phyloP scores from a whole-genome alignment of 1,140 invertebrate species.

The Chelonus insularis region DNA sequence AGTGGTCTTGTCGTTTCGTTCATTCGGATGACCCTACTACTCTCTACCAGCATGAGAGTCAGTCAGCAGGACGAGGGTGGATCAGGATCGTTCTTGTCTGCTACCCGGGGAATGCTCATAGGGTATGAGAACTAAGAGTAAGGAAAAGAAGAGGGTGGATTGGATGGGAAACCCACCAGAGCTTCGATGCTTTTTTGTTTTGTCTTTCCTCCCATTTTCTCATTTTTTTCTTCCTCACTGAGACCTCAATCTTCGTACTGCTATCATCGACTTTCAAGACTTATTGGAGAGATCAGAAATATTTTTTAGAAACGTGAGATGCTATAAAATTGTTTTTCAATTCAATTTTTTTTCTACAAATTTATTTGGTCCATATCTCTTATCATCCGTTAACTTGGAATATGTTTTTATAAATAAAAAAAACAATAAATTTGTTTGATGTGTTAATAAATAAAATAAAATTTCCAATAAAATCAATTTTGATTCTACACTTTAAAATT shows the following conservation, averaged over 20 bases:
- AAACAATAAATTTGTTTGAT: too few relatives aligned
- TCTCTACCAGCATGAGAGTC: slow-evolving; percentile 16
- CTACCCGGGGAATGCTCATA: slow-evolving; percentile 26
- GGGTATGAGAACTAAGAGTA: slow-evolving; percentile 33
- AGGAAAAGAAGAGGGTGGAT: slow-evolving; percentile 39
- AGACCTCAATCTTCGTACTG: not conserved
- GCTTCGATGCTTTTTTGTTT: not conserved
- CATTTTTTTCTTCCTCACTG: not conserved
- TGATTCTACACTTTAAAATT: too few relatives aligned
- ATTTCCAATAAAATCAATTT: too few relatives aligned
- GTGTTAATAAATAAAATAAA: too few relatives aligned
- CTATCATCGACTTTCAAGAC: not conserved
- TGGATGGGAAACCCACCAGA: slow-evolving; percentile 46
- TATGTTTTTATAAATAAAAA: too few relatives aligned
- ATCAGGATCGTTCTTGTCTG: slow-evolving; percentile 41
- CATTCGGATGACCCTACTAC: not conserved
- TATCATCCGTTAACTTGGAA: too few relatives aligned
- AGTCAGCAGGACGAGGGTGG: slow-evolving; percentile 34
- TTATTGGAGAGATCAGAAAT: not conserved
- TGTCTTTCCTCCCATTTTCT: not conserved
- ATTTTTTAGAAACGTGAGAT: too few relatives aligned
- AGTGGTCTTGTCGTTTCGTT: not conserved
- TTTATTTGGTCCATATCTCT: too few relatives aligned
- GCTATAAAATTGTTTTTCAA: not conserved
- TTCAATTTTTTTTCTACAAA: too few relatives aligned